Evolutionary conservation across 2,797 vertebrate species (phyloP).

Genomic region (Arctocebus calabarensis): DNA sequence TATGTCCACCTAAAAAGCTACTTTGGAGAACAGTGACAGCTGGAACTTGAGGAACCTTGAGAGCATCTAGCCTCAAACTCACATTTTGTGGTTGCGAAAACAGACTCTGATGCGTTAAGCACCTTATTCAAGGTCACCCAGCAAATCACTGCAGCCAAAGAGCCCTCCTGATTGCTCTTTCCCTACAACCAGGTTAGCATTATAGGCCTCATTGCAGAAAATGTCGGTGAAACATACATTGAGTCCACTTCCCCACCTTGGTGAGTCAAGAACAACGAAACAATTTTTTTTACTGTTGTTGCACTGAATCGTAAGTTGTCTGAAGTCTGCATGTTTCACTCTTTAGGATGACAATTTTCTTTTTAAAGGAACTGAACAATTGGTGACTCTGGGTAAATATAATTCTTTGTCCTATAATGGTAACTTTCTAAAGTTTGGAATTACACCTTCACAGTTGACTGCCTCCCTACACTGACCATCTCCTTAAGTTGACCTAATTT

Average conservation of each 20-base stretch:
- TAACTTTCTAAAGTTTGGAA: not conserved
- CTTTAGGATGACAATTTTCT: not conserved
- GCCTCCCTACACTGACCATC: no score
- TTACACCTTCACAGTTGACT: not conserved
- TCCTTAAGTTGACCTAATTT: no score
- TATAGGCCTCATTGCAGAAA: accelerated
- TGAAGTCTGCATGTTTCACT: not conserved
- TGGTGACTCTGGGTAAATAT: not conserved
- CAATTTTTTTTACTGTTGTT: not conserved
- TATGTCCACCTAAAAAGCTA: not conserved
- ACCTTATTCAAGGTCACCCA: not conserved
- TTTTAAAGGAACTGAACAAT: not conserved
- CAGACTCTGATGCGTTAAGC: not conserved
- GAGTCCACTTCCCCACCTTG: not conserved
- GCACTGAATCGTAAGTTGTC: not conserved
- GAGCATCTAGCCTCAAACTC: conserved; percentile 35
- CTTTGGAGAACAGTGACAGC: not conserved
- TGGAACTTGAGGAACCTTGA: conserved; percentile 61
- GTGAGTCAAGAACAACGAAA: not conserved
- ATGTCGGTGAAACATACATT: accelerated
- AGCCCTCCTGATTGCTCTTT: not conserved
- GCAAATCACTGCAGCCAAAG: not conserved
- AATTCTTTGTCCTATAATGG: not conserved
- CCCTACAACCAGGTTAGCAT: not conserved
- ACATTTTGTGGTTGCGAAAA: not conserved